phyloP scores from a whole-genome alignment of 1,140 invertebrate genomes.

The Phthorimaea operculella region DNA sequence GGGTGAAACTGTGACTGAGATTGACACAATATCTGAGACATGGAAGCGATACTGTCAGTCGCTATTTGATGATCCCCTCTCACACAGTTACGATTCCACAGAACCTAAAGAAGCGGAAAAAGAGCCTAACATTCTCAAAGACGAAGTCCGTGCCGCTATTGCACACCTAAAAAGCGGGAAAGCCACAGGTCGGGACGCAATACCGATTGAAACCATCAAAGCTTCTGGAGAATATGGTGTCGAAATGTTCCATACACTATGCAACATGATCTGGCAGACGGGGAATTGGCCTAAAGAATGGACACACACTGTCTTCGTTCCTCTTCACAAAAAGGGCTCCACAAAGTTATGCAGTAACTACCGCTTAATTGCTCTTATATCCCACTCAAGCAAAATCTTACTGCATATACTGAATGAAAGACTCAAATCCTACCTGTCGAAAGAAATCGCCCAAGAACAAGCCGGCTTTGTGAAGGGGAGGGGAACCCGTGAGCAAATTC shows the following conservation, averaged over 20 bases:
- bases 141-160: neutral
- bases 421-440: constrained; percentile 9
- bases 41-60: neutral
- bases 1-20: neutral
- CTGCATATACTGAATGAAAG: constrained; percentile 16
- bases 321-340: neutral
- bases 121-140: neutral
- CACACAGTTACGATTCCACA: neutral
- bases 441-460: constrained; percentile 16
- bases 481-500: constrained; percentile 21
- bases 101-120: neutral
- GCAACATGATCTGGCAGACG: neutral
- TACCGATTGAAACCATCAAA: too few species aligned
- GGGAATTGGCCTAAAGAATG: neutral
- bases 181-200: too few species aligned
- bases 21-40: neutral
- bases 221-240: neutral
- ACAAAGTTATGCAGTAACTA: neutral
- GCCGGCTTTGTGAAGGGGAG: constrained; percentile 20
- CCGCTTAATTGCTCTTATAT: too few species aligned
- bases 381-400: constrained; percentile 17
- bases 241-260: neutral
- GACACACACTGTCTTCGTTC: neutral
- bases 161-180: too few species aligned
- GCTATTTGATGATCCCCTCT: neutral